These are phyloP conservation scores for Hippocampus barbouri DNA, from an alignment of 2,113 vertebrate genomes.

Conservation along the genomic window DNA sequence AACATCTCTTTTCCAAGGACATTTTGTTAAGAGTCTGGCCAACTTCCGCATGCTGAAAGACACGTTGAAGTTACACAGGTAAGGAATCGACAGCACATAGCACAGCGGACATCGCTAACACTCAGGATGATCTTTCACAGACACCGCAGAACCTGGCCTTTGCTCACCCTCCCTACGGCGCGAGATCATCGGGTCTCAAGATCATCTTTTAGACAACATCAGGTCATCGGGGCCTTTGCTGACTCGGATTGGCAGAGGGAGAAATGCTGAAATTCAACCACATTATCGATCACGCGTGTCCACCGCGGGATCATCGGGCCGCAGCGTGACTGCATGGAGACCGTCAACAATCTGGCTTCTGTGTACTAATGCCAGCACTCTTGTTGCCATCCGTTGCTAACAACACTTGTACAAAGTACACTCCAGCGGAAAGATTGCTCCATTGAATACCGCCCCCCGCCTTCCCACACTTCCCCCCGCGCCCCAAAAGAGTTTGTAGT, in stretches of 20 bases:
- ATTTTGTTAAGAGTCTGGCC: neutral
- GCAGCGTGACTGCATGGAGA: too few species aligned
- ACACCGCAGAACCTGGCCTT: neutral
- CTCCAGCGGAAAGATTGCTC: slow-evolving; percentile 26
- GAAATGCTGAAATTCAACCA: too few species aligned
- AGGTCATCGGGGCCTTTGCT: too few species aligned
- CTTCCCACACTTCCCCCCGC: neutral
- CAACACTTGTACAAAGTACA: slow-evolving; percentile 36
- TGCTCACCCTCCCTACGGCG: neutral
- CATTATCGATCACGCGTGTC: too few species aligned
- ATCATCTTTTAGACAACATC: neutral
- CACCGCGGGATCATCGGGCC: too few species aligned
- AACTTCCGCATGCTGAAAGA: too few species aligned
- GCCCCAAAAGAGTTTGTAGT: slow-evolving; percentile 1
- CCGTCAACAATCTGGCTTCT: too few species aligned
- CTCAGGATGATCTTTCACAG: neutral
- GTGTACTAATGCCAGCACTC: slow-evolving; percentile 9
- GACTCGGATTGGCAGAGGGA: too few species aligned
- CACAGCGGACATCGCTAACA: too few species aligned
- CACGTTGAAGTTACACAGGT: too few species aligned
- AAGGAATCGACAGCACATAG: too few species aligned
- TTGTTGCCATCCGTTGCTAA: slow-evolving; percentile 60
- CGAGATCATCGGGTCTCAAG: neutral
- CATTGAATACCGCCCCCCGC: neutral
- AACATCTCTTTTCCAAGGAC: neutral